Evolutionary conservation across 53 echinoderm and acorn worm species (phyloP).

Genomic region (Mesocentrotus franciscanus): DNA sequence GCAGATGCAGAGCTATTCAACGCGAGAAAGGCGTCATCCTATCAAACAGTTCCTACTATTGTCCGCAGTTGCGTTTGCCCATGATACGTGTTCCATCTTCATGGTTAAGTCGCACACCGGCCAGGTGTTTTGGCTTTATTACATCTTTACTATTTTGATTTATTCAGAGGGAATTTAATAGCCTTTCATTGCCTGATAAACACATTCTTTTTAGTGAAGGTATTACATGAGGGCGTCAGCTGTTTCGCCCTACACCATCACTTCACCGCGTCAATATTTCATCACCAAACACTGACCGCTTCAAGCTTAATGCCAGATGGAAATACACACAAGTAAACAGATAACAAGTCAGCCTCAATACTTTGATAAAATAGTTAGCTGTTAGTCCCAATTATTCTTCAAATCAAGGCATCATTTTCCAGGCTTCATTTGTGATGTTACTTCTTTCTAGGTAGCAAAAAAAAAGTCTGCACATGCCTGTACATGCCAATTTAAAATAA

Average conservation of each 20-base stretch:
- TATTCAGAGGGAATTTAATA: not conserved
- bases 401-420: not conserved
- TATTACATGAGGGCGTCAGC: not conserved
- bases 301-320: not conserved
- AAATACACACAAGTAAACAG: not conserved
- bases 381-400: not conserved
- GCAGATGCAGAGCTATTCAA: slow-evolving; percentile 45
- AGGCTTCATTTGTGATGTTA: not conserved
- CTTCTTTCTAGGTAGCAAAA: not conserved
- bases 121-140: slow-evolving; percentile 46
- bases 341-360: not conserved
- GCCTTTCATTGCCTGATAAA: slow-evolving; percentile 2
- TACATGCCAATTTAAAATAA: not conserved
- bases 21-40: not conserved
- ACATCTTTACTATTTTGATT: not conserved
- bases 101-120: not conserved
- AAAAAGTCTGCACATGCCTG: not conserved
- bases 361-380: not conserved
- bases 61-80: not conserved
- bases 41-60: slow-evolving; percentile 1
- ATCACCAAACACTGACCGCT: slow-evolving; percentile 3
- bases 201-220: not conserved
- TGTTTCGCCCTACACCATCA: not conserved
- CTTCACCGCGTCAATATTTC: not conserved
- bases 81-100: slow-evolving; percentile 8